Evolutionary conservation across 2,113 vertebrate genomes (phyloP).

Genomic region (Oreotrochilus melanogaster): DNA sequence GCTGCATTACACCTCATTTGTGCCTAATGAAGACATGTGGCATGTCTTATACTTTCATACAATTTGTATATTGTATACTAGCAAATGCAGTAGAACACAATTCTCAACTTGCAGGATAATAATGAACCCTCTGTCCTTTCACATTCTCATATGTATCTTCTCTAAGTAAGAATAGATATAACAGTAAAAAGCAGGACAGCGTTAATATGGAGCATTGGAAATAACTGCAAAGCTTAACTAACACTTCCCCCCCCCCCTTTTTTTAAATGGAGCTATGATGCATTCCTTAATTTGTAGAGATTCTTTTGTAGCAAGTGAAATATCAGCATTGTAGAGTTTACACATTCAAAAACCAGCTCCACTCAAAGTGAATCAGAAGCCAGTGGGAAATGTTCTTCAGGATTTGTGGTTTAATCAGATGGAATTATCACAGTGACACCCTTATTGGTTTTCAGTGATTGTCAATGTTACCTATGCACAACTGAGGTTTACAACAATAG

Average conservation of each 20-base stretch:
- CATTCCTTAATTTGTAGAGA: neutral
- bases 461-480: constrained; percentile 8
- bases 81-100: neutral
- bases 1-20: neutral
- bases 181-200: neutral
- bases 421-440: constrained; percentile 20
- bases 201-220: neutral
- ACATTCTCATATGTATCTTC: neutral
- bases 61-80: neutral
- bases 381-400: constrained; percentile 19
- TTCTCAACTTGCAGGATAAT: neutral
- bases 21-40: neutral
- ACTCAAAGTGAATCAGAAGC: neutral
- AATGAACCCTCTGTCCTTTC: neutral
- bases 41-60: neutral
- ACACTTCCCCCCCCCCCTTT: rapidly evolving
- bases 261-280: neutral
- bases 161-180: neutral
- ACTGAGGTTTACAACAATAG: constrained; percentile 25
- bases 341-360: neutral
- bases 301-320: neutral
- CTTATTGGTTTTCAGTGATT: constrained; percentile 30
- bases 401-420: constrained; percentile 58
- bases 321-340: neutral
- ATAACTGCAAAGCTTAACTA: neutral